phyloP scores from a whole-genome alignment of 2,797 vertebrate genomes.

The Bovichtus variegatus region DNA sequence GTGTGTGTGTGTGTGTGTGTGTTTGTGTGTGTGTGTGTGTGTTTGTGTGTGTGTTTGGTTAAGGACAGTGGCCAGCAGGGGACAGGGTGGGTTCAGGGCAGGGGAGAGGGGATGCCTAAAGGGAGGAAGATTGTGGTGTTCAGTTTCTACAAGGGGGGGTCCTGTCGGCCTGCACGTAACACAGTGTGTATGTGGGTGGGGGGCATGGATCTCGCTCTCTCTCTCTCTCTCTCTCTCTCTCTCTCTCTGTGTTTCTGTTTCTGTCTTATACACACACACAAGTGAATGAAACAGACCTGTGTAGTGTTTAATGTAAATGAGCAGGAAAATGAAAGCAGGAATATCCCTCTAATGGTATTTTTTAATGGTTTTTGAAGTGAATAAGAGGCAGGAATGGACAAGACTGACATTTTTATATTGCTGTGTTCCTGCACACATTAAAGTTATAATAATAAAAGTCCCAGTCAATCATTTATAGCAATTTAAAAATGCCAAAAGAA shows the following conservation, averaged over 20 bases:
- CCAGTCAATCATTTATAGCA: slow-evolving; percentile 4
- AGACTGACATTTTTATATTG: slow-evolving; percentile 16
- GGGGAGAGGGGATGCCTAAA: slow-evolving; percentile 88
- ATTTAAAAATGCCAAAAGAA: slow-evolving; percentile 16
- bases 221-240: slow-evolving; percentile 4
- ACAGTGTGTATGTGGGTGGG: slow-evolving; percentile 80
- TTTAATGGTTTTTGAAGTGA: slow-evolving; percentile 43
- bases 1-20: slow-evolving; percentile 38
- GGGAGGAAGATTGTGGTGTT: slow-evolving; percentile 83
- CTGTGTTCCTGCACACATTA: not conserved
- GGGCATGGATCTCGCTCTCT: slow-evolving; percentile 73
- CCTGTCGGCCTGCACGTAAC: slow-evolving; percentile 86
- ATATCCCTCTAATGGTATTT: slow-evolving; percentile 28
- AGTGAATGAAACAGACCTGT: slow-evolving; percentile 31
- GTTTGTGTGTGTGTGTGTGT: slow-evolving; percentile 35
- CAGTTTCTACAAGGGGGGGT: slow-evolving; percentile 76
- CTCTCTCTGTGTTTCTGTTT: not conserved
- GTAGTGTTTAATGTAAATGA: slow-evolving; percentile 30
- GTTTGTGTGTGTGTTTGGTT: slow-evolving; percentile 72
- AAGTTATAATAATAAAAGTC: not conserved
- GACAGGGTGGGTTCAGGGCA: slow-evolving; percentile 90
- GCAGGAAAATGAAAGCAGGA: slow-evolving; percentile 49
- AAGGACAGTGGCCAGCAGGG: slow-evolving; percentile 84
- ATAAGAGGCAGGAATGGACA: slow-evolving; percentile 29
- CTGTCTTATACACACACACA: not conserved